Conservation (phyloP, 2,888 invertebrate genomes). For the Nowickia ferox region DNA sequence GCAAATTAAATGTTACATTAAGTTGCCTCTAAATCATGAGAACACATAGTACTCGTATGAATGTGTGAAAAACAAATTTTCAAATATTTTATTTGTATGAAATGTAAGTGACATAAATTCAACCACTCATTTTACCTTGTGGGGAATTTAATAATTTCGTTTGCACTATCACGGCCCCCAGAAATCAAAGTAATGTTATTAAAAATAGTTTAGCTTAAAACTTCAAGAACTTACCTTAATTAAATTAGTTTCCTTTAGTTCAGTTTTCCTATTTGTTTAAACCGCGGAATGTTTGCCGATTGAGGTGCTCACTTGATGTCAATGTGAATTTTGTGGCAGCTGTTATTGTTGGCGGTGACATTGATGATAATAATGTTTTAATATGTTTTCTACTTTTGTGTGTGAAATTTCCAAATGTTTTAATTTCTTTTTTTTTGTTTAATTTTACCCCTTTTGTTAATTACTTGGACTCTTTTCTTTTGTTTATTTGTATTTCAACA, state of each 20-base stretch:
- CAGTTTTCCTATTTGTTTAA: constrained; percentile 36
- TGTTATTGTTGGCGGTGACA: constrained; percentile 34
- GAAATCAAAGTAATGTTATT: not conserved
- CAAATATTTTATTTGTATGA: constrained; percentile 1
- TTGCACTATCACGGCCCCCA: not conserved
- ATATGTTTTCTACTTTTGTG: constrained; percentile 5
- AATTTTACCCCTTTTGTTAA: constrained; percentile 8
- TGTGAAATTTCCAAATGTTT: constrained; percentile 9
- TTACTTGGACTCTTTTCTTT: not conserved
- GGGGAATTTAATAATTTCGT: constrained; percentile 17
- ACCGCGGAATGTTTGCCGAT: constrained; percentile 1
- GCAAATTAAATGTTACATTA: constrained; percentile 28
- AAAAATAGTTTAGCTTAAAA: not conserved
- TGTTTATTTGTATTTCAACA: not conserved
- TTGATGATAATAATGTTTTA: constrained; percentile 31
- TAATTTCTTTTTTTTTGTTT: no score
- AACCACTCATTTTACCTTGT: constrained; percentile 3
- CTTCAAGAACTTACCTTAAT: constrained; percentile 75
- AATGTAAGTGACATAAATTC: constrained; percentile 34
- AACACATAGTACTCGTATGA: not conserved
- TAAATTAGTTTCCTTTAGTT: constrained; percentile 72
- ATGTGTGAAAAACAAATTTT: constrained; percentile 7
- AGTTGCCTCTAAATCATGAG: constrained; percentile 11
- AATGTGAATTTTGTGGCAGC: constrained; percentile 3
- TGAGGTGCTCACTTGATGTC: constrained; percentile 15